Base-by-base conservation (phyloP, 2,797 vertebrate genomes). In the Cygnus olor region DNA sequence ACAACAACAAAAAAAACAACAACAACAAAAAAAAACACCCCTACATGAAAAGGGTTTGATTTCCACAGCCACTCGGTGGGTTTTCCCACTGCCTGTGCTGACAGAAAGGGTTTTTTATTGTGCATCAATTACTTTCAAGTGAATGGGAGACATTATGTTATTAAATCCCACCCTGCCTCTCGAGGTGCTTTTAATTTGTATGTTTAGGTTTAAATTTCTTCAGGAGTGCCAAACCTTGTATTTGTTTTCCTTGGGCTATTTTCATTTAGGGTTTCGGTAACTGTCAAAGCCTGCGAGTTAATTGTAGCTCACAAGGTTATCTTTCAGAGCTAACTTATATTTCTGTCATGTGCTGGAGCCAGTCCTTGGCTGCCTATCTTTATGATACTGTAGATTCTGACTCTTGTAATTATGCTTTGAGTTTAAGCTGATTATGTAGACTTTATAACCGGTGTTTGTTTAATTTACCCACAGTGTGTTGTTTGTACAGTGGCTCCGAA, bases 271-370 rank as follows among this genome's bases (percentile, higher is more conserved):
- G 93, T 97, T 97, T 98, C 32, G 81, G 96, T 96, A 92, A 88
- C 88, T 81, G 96, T 97, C 97, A 96, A 93, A 96, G 96, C 93
- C 95, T 24, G 94, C n/a, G 90, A 97, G 95, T 95, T 98, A 96
- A 98, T 96, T 96, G 95, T 89, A 78, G 97, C 91, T 96, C 96
- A 88, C 89, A 71, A 64, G 54, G 79, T 90, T 82, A 64, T 80
- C 64, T 94, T 84, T 77, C 86, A 22, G 86, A 64, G 87, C 60
- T n/a, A 12, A 94, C 96, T 97, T 97, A 82, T 57, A 73, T 85
- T 96, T 94, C 96, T 95, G 96, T 79, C 65, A 93, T 95, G 92
- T 34, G 82, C 94, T 5, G 44, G 94, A 97, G 96, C 98, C 97
- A 97, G 96, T 94, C 95, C 96, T 96, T 93, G 95, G 53, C 16